Evolutionary conservation across 35 echinoderm and acorn worm species (phyloP).

Genomic region (Heliocidaris tuberculata): DNA sequence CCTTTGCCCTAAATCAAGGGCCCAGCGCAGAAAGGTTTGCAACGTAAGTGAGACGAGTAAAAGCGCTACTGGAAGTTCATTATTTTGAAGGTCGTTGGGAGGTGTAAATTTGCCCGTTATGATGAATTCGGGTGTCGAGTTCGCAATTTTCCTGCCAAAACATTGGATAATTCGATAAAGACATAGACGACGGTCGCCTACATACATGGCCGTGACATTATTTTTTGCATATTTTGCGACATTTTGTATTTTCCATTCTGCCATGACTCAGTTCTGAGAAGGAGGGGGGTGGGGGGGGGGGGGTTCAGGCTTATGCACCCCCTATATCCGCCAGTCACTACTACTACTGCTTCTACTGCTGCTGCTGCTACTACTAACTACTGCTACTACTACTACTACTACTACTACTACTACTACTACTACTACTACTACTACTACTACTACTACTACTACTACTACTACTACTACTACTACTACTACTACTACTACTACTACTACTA

Average conservation of each 20-base stretch:
- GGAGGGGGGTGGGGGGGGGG: no score
- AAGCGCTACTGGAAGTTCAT: background rate
- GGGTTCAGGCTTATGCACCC: no score
- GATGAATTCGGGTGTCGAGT: background rate
- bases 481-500: conserved; percentile 21
- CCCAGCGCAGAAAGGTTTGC: background rate
- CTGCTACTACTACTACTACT: conserved; percentile 2
- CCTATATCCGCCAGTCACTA: background rate
- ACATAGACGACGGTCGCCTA: background rate
- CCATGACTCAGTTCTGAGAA: no score
- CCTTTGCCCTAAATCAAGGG: background rate
- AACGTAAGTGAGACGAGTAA: background rate
- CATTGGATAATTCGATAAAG: background rate
- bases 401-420: background rate
- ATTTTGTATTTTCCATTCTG: background rate
- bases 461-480: background rate
- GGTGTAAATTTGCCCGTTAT: background rate
- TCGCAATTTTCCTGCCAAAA: background rate
- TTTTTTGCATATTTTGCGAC: background rate
- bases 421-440: background rate
- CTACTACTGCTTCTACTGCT: background rate
- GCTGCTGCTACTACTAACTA: background rate
- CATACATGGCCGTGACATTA: background rate
- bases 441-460: background rate
- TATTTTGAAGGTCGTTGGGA: background rate